A percentile compares a stretch with the other conserved stretches of the same genome.
These are phyloP conservation scores for Champsocephalus gunnari DNA, from an alignment of 2,797 vertebrate genomes.

Conservation along the genomic window DNA sequence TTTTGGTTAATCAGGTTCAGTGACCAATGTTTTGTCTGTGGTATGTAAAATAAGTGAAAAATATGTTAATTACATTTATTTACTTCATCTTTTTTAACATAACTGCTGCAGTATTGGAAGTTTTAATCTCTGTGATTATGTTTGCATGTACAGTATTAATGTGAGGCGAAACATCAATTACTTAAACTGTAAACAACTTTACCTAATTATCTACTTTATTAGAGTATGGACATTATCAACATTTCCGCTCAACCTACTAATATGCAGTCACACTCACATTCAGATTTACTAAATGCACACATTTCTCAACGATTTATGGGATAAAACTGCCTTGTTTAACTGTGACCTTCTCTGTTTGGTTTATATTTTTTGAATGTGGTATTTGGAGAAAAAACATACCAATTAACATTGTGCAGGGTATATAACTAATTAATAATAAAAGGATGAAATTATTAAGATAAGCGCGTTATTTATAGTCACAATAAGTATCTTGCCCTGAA, in stretches of 20 bases:
- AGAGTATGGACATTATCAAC: not conserved
- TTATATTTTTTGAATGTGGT: not conserved
- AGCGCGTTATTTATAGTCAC: not conserved
- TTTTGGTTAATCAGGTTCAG: not conserved
- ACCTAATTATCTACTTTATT: conserved; percentile 10
- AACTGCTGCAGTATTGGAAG: not conserved
- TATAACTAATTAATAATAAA: not conserved
- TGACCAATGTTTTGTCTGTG: not conserved
- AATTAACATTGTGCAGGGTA: too few relatives aligned
- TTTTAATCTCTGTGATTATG: conserved; percentile 6
- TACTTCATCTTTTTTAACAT: not conserved
- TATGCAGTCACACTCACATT: not conserved
- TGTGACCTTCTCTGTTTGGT: not conserved
- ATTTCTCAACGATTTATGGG: not conserved
- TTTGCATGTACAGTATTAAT: conserved; percentile 8
- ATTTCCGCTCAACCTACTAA: not conserved
- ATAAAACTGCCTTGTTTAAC: not conserved
- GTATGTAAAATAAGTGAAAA: not conserved
- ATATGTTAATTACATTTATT: not conserved
- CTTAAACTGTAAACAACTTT: conserved; percentile 4
- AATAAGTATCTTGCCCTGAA: not conserved
- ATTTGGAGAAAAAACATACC: too few relatives aligned
- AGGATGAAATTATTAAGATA: not conserved
- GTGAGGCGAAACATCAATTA: not conserved
- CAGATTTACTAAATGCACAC: not conserved